Evolutionary conservation across 2,888 invertebrate species (phyloP).

Genomic region (Platypus cylindrus): DNA sequence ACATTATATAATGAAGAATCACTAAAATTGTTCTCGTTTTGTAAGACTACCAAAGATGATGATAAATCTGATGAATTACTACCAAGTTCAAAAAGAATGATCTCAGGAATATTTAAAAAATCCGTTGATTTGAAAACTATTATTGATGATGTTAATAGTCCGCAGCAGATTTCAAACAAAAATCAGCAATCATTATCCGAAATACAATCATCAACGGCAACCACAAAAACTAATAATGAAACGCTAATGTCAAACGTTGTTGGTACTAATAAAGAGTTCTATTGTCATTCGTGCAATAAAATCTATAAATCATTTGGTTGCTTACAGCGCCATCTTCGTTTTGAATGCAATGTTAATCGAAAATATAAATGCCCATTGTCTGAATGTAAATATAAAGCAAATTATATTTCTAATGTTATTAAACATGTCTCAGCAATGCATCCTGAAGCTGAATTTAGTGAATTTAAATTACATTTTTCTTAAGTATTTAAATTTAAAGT

Average conservation of each 20-base stretch:
- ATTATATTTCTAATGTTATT: slow-evolving; percentile 19
- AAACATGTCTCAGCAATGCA: slow-evolving; percentile 20
- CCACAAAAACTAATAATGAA: too few relatives aligned
- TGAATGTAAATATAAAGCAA: slow-evolving; percentile 19
- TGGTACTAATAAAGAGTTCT: slow-evolving; percentile 7
- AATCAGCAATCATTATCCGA: too few relatives aligned
- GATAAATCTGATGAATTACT: too few relatives aligned
- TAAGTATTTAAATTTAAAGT: slow-evolving; percentile 1
- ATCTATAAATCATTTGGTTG: slow-evolving; percentile 61
- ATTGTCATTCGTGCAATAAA: slow-evolving; percentile 57
- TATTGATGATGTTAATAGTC: too few relatives aligned
- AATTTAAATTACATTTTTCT: slow-evolving; percentile 11
- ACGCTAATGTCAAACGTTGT: too few relatives aligned
- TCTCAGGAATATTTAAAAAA: too few relatives aligned
- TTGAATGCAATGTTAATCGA: slow-evolving; percentile 48
- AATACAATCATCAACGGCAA: too few relatives aligned
- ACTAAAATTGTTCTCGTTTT: background rate
- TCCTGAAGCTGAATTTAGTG: slow-evolving; percentile 9
- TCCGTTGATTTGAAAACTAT: too few relatives aligned
- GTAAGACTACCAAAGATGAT: too few relatives aligned
- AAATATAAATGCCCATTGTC: slow-evolving; percentile 17
- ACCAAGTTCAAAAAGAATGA: too few relatives aligned
- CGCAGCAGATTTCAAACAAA: too few relatives aligned
- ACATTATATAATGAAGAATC: background rate
- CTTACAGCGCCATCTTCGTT: slow-evolving; percentile 56